Percentiles rank a stretch among this genome's conserved stretches.
Conservation (phyloP, 2,888 invertebrate species). For the Aphrophora alni region DNA sequence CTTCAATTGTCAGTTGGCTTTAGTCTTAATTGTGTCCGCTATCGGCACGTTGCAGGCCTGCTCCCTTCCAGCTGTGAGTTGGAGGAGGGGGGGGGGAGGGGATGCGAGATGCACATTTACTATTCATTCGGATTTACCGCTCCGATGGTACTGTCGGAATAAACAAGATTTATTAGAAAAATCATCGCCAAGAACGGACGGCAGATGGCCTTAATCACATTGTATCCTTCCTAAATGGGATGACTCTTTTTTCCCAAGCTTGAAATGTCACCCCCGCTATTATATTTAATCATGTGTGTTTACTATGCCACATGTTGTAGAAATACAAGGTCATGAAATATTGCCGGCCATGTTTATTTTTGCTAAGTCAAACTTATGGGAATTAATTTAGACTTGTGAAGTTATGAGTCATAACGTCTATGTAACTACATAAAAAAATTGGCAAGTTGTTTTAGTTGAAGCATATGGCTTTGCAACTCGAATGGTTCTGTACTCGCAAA, state of each 20-base stretch:
- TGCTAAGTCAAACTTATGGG: too few species aligned
- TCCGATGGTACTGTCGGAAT: not conserved
- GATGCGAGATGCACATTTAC: too few species aligned
- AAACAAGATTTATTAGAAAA: slow-evolving; percentile 9
- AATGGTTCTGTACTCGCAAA: too few species aligned
- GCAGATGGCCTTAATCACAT: slow-evolving; percentile 2
- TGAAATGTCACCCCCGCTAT: not conserved
- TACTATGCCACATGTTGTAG: not conserved
- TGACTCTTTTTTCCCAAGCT: not conserved
- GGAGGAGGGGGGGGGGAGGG: not conserved
- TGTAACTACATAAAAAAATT: too few species aligned
- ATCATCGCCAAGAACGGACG: not conserved
- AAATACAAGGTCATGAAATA: not conserved
- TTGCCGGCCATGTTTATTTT: not conserved
- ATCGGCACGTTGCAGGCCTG: not conserved
- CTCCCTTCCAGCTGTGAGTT: not conserved
- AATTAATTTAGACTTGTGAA: too few species aligned
- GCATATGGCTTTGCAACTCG: too few species aligned
- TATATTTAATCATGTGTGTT: not conserved
- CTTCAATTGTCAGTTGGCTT: not conserved
- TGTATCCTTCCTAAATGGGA: not conserved
- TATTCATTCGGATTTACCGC: not conserved
- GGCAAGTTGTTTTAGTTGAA: too few species aligned
- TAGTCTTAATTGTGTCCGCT: not conserved
- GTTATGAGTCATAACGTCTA: too few species aligned